These are phyloP conservation scores for Apaloderma vittatum DNA, from an alignment of 2,113 vertebrate genomes.

Conservation along the genomic window DNA sequence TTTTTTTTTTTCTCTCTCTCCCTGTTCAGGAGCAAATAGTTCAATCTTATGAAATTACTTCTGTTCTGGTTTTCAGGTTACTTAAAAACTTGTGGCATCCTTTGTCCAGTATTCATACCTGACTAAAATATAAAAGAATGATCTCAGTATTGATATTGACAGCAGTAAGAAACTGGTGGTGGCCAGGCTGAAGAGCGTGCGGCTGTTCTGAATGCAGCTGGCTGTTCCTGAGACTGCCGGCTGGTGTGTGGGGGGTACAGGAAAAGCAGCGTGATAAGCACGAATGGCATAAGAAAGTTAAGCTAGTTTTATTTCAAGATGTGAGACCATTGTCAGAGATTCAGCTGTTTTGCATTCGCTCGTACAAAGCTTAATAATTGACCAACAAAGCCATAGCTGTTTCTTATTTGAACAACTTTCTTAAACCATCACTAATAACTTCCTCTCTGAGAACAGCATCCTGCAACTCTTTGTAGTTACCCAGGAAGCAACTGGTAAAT, in stretches of 20 bases:
- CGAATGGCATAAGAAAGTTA: neutral
- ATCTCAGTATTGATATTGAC: neutral
- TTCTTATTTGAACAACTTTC: neutral
- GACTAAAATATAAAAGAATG: neutral
- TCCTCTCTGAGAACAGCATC: neutral
- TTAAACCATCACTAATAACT: neutral
- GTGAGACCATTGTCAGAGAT: neutral
- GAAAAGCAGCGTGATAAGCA: neutral
- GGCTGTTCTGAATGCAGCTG: neutral
- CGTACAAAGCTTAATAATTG: neutral
- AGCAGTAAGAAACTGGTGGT: neutral
- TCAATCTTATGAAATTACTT: neutral
- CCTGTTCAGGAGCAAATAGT: neutral
- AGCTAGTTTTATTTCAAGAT: neutral
- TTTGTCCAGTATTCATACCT: neutral
- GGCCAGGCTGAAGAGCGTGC: neutral
- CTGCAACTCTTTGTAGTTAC: neutral
- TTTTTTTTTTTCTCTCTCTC: neutral
- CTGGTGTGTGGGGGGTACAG: neutral
- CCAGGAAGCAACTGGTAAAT: neutral
- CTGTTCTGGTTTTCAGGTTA: neutral
- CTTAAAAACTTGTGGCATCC: neutral
- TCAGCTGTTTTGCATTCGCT: neutral
- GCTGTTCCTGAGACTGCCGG: neutral
- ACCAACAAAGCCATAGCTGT: fast-evolving